Conservation (phyloP, 2,888 invertebrate species). For the Agrochola lychnidis region DNA sequence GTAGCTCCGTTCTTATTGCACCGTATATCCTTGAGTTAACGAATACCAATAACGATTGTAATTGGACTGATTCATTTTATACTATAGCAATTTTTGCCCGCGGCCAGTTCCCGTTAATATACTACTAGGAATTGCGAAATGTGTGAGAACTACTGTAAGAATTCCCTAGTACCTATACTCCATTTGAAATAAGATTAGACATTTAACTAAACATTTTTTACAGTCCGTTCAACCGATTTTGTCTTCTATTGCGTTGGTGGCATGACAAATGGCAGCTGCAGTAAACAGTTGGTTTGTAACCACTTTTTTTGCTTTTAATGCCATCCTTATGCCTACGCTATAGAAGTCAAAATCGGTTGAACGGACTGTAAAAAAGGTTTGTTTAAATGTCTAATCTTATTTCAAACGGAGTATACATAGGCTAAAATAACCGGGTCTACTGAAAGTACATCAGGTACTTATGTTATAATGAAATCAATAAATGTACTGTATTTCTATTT, state of each 20-base stretch:
- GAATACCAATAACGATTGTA: conserved; percentile 54
- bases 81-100: conserved; percentile 41
- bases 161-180: background rate
- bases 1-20: conserved; percentile 43
- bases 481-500: background rate
- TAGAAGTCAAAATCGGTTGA: no score
- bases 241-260: no score
- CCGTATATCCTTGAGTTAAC: conserved; percentile 55
- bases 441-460: conserved; percentile 2
- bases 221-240: no score
- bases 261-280: no score
- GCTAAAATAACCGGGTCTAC: background rate
- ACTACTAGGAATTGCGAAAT: conserved; percentile 18
- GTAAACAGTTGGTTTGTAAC: no score
- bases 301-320: no score
- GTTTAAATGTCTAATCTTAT: no score
- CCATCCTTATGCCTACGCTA: no score
- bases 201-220: no score
- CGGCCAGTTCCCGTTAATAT: conserved; percentile 33
- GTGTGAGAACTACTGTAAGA: conserved; percentile 21
- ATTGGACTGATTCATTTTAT: conserved; percentile 55
- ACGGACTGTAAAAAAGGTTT: no score
- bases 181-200: no score
- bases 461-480: conserved; percentile 26
- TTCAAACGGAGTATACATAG: no score